Base-by-base conservation (phyloP, 2,888 invertebrate genomes). In the Clivina fossor region DNA sequence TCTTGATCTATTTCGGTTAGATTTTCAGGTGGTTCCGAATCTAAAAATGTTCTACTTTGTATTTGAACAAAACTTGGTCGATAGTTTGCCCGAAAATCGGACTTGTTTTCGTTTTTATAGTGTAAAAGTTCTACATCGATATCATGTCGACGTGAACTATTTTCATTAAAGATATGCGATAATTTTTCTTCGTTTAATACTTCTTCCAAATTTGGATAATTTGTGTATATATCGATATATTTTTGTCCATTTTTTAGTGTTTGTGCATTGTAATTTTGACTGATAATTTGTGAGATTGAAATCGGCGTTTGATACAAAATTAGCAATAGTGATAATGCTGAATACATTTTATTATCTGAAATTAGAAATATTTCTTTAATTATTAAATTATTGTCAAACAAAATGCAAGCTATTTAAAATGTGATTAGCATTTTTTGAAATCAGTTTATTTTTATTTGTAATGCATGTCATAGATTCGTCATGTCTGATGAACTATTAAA, bases 221-320 rank as follows among this genome's bases (percentile, higher is more conserved):
- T 53, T 26, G 53, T 53, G 24, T 53, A 53, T 4, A 53, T 53
- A 35, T 53, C 53, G 43, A 53, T 44, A 18, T 24, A 53, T 37
- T 53, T 53, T 24, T 44, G 44, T 5, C 19, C 13, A 33, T 33
- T 26, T 32, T 22, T 53, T 35, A 19, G 20, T 3, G 13, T 11
- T 30, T 9, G 30, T 4, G 4, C 2, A 4, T 35, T 35, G 13
- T 35, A n/a, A 13, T 8, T 15, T 8, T 15, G 15, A 13, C 15
- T 2, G 8, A 35, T 3, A 13, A 15, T 2, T 16, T 46, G 26
- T 1, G 38, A n/a, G 18, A 20, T 35, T 26, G 16, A 26, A 37
- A 15, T 37, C 22, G 13, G 16, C 8, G 24, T 48, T 24, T 15
- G 35, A 24, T 24, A 15, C 8, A 37, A n/a, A n/a, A 33, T 18